phyloP scores from a whole-genome alignment of 2,888 invertebrate genomes.

The Ophion ventricosus region DNA sequence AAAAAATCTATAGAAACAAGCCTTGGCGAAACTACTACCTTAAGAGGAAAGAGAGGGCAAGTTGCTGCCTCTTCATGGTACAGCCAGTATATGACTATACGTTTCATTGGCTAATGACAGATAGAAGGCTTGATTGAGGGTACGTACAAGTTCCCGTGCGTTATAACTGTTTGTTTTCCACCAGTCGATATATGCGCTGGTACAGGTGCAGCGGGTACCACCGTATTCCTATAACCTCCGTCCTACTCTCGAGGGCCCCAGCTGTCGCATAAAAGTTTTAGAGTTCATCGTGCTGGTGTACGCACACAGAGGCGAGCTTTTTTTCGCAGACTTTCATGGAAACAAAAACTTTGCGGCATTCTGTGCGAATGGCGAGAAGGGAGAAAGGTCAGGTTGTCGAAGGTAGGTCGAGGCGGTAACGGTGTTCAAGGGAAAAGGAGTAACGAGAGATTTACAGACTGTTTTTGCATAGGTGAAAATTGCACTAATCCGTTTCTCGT shows the following conservation, averaged over 20 bases:
- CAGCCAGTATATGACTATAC: neutral
- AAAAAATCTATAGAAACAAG: too few species aligned
- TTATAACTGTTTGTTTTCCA: conserved; percentile 1
- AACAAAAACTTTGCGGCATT: conserved; percentile 52
- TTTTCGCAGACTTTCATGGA: conserved; percentile 28
- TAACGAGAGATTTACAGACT: neutral
- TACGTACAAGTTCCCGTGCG: neutral
- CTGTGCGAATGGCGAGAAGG: neutral
- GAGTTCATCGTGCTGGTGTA: conserved; percentile 25
- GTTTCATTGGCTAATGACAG: neutral
- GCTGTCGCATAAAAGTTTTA: conserved; percentile 62
- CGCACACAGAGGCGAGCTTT: conserved; percentile 22
- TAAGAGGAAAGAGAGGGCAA: conserved; percentile 13
- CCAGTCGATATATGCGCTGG: neutral
- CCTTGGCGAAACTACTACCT: too few species aligned
- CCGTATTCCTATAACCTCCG: conserved; percentile 32
- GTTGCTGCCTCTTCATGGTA: conserved; percentile 21
- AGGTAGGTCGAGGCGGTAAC: conserved; percentile 13
- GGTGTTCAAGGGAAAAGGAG: neutral
- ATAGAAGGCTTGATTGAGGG: neutral
- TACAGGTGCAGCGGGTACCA: conserved; percentile 37
- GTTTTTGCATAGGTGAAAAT: neutral
- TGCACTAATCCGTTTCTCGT: neutral
- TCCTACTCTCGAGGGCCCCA: conserved; percentile 47
- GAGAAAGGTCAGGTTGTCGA: conserved; percentile 34